Evolutionary conservation across 2,797 vertebrate genomes (phyloP), one percentile per base, ranked within the genome.

Genomic region (Leontopithecus rosalia): DNA sequence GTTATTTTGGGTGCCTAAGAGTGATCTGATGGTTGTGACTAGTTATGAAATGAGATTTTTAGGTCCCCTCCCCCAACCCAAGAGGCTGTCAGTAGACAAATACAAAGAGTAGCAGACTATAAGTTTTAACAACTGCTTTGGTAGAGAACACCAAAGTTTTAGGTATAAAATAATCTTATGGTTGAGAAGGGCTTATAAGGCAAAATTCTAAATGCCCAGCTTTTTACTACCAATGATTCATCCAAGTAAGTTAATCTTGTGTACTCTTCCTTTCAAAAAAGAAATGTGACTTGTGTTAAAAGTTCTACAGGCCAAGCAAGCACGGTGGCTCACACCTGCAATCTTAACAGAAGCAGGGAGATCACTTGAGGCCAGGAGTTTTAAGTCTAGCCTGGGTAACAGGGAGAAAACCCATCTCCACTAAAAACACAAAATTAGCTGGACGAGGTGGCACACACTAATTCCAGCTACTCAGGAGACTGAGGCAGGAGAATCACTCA

Each of bases 191-290:
- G 9, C 67, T 94, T 81, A 52, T 28, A 91, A 96, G 43, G 26
- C 70, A 77, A 84, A 90, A 88, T 72, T 79, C 70, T 64, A 36
- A 88, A 94, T 61, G 55, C 15, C 41, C 64, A 81, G 24, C 57
- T 94, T 91, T 90, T 64, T 86, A 94, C 61, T 79, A 96, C 39
- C 52, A 93, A 96, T 9, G 50, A 96, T 88, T 92, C n/a, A 93
- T 6, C 76, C 11, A 72, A 76, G 92, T 75, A 55, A 92, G 39
- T 85, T 84, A 73, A 70, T 83, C 39, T n/a, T 79, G 46, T 86
- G n/a, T 28, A 84, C 39, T 88, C 39, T n/a, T 67, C 28, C 93
- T 70, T 88, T 90, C 30, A 79, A 92, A 95, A 85, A 79, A n/a
- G 24, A 85, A 94, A 96, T 30, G 67, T 84, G 26, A 86, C 30